Base-by-base conservation (phyloP, 2,113 vertebrate species). In the Nestor notabilis region DNA sequence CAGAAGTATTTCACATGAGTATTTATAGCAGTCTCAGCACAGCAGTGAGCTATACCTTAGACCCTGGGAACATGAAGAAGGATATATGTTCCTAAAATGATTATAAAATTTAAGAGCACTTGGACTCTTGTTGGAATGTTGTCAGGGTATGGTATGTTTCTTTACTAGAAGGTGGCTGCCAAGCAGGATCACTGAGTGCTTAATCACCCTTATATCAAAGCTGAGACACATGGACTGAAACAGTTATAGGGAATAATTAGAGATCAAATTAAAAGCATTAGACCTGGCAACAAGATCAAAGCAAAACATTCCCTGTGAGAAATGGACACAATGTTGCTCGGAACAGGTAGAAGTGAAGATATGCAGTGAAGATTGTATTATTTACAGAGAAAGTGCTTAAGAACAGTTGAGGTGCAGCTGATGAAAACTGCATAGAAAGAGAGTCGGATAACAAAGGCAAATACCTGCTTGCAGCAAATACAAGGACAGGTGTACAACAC, bases 181-280 rank as follows among this genome's bases (percentile, higher is more conserved):
- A 93, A 90, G 77, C 77, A 93, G 74, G 88, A 94, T 92, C 97
- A 84, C 87, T 46, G 86, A 79, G 37, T 27, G 33, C 87, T 97
- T 94, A 92, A 92, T 96, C 94, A 93, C 43, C 69, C 81, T 84
- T 72, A 16, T 87, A 82, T 92, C 92, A 89, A 95, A 95, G 83
- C 83, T 89, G 81, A 95, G 89, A 90, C 64, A 89, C 83, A 71
- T 92, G 92, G 92, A 92, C 77, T 92, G 83, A 89, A 97, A 96
- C 77, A 93, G 61, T 89, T 94, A 87, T 10, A 84, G 47, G 16
- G 72, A 97, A 92, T 95, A 97, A 96, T 95, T 96, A 94, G 65
- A 94, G 91, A 94, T 91, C 91, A 94, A 95, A 94, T 95, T 92
- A 92, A 95, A 96, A 95, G 44, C 89, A 91, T 94, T 93, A 95